Base-by-base conservation (phyloP, 2,888 invertebrate genomes). In the Perizoma flavofasciatum region DNA sequence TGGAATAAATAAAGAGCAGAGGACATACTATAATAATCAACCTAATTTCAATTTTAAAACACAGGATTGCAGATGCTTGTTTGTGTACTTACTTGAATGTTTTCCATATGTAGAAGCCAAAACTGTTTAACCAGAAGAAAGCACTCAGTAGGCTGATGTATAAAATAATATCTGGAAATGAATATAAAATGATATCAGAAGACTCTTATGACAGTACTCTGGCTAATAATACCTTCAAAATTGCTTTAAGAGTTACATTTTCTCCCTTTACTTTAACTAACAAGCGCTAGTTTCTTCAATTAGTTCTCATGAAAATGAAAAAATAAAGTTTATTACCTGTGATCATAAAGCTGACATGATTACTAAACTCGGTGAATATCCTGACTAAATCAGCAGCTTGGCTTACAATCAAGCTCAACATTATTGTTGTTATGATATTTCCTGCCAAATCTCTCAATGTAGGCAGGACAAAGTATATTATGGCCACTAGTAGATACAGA, bases 31-130 rank as follows among this genome's bases (percentile, higher is more conserved):
- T 3, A 22, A 2, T 22, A 22, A 22, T 22, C 1, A 22, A 22
- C 22, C 22, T 22, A 22, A 22, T 22, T 37, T 37, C 1, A 37
- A 37, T 6, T 37, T 37, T 37, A 37, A 37, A 37, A 22, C 22
- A 22, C n/a, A n/a, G 7, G n/a, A 43, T 9, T 5, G n/a, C n/a
- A 43, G 10, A 43, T 10, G 11, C 3, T 39, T 22, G 41, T 10
- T 51, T 43, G 1, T 5, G 9, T 43, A 83, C 92, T 89, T 88
- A 95, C 95, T 94, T 95, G 78, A 97, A 97, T 0, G 96, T 97
- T 81, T 95, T 96, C 97, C 97, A 97, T 65, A 97, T 95, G 80
- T 97, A 97, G 80, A 96, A 97, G 51, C 97, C 97, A 65, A 96
- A 93, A 78, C 96, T 96, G 71, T 96, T 97, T 4, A 97, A 87